Percentiles rank a stretch among this genome's conserved stretches.
Evolutionary conservation across 2,113 vertebrate genomes (phyloP).

Genomic region (Trogon surrucura): DNA sequence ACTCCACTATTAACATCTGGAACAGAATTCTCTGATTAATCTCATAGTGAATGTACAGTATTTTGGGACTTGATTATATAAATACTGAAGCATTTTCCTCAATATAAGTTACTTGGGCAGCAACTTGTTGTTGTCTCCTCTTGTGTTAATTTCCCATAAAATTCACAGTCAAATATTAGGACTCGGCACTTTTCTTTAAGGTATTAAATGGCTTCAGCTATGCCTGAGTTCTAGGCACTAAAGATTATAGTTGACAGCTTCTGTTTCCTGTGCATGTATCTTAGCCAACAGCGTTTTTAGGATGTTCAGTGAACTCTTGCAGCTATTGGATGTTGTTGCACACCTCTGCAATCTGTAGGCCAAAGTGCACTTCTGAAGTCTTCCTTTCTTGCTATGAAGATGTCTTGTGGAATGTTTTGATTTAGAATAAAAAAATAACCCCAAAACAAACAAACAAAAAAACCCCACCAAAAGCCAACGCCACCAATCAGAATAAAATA

Average conservation of each 20-base stretch:
- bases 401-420: rapidly evolving
- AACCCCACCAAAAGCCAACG: neutral
- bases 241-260: neutral
- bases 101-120: neutral
- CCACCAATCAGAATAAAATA: neutral
- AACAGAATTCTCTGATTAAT: neutral
- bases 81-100: neutral
- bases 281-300: neutral
- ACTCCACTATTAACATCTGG: neutral
- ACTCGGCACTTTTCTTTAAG: neutral
- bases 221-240: neutral
- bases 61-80: neutral
- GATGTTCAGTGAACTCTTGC: neutral
- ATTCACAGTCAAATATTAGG: neutral
- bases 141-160: neutral
- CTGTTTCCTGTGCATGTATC: neutral
- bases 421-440: neutral
- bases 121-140: neutral
- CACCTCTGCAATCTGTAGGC: neutral
- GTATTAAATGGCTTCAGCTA: neutral
- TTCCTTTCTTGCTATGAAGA: neutral
- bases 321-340: neutral
- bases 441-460: neutral
- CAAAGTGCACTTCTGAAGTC: neutral
- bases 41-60: neutral